Evolutionary conservation across 2,113 vertebrate genomes (phyloP).

Genomic region (Odocoileus virginianus): DNA sequence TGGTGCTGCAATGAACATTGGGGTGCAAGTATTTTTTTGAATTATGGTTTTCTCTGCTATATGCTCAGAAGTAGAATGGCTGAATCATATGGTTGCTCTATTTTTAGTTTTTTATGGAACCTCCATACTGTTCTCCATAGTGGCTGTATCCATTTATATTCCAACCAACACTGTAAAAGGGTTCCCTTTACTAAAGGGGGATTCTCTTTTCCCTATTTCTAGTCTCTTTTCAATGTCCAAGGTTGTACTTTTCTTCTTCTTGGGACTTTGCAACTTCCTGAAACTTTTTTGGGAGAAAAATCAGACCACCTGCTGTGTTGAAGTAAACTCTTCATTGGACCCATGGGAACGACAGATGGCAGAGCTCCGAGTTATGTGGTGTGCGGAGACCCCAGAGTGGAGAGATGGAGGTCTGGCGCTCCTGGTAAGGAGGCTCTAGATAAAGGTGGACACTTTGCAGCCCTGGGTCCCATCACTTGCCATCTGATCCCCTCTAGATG

Average conservation of each 20-base stretch:
- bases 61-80: background rate
- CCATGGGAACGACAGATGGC: background rate
- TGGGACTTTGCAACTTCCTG: background rate
- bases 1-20: background rate
- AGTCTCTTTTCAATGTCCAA: background rate
- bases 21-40: background rate
- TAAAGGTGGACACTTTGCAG: too few relatives aligned
- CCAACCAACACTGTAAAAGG: background rate
- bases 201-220: background rate
- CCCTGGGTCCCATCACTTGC: background rate
- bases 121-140: background rate
- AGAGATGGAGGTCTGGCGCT: background rate
- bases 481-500: background rate
- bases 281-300: background rate
- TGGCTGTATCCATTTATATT: background rate
- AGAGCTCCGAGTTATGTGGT: background rate
- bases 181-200: background rate
- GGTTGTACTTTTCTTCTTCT: background rate
- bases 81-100: background rate
- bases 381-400: too few relatives aligned
- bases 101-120: background rate
- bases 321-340: background rate
- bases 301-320: background rate
- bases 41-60: background rate
- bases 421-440: background rate